Conservation (phyloP, 2,888 invertebrate genomes). For the Acrobeloides nanus region DNA sequence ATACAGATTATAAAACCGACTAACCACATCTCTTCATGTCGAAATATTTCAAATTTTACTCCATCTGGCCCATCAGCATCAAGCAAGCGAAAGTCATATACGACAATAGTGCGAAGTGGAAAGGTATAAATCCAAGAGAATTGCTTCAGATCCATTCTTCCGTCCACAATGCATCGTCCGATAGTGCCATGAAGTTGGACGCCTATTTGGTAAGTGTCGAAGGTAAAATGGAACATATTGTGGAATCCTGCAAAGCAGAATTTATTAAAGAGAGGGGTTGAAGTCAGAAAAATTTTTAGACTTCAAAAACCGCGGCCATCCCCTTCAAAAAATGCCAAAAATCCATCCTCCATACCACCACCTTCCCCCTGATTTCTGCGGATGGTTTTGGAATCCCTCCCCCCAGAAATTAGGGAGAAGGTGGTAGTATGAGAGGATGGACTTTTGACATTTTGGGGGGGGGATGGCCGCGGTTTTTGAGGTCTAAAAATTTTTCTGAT, state of each 20-base stretch:
- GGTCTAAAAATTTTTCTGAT: no score
- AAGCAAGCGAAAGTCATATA: conserved; percentile 11
- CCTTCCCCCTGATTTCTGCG: no score
- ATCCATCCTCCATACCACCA: no score
- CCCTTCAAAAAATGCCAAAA: no score
- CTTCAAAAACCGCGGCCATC: no score
- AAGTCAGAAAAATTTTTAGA: no score
- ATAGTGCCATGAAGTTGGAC: conserved; percentile 7
- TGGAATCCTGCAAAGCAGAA: conserved; percentile 10
- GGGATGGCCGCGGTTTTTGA: no score
- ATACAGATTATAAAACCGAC: not conserved
- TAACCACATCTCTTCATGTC: conserved; percentile 12
- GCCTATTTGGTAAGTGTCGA: conserved; percentile 10
- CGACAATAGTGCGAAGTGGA: conserved; percentile 9
- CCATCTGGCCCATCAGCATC: conserved; percentile 7
- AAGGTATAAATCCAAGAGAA: conserved; percentile 13
- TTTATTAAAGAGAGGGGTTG: no score
- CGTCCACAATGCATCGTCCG: conserved; percentile 10
- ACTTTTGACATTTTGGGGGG: no score
- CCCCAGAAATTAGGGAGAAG: no score
- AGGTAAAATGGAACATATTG: conserved; percentile 10
- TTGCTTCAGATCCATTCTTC: conserved; percentile 8
- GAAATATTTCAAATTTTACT: conserved; percentile 10
- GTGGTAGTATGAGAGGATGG: no score
- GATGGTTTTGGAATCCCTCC: no score